These are phyloP conservation scores for Scytalopus superciliaris DNA, from an alignment of 2,113 vertebrate species.

Conservation along the genomic window DNA sequence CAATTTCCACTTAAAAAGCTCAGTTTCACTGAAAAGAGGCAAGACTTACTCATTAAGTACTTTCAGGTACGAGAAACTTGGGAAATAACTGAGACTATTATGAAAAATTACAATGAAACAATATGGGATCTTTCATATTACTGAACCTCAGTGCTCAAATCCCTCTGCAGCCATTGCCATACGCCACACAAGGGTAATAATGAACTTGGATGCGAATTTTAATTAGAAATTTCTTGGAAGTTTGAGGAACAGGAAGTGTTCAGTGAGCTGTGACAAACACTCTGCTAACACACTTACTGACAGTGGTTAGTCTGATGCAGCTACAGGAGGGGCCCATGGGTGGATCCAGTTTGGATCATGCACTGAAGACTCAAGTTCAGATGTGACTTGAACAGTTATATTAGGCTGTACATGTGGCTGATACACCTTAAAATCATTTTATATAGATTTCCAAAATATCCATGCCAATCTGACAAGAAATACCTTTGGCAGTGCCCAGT, in stretches of 20 bases:
- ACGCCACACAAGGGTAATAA: not conserved
- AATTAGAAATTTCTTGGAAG: constrained; percentile 3
- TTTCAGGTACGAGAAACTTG: constrained; percentile 18
- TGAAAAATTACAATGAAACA: not conserved
- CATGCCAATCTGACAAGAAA: not conserved
- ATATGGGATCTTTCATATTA: not conserved
- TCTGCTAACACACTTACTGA: not conserved
- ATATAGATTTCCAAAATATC: not conserved
- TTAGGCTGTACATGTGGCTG: not conserved
- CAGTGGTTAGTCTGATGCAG: not conserved
- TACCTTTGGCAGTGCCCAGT: not conserved
- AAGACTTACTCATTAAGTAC: not conserved
- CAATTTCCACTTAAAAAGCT: not conserved
- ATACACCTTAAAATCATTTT: not conserved
- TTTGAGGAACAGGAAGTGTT: not conserved
- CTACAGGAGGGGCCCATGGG: not conserved
- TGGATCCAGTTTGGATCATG: not conserved
- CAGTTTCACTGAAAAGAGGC: not conserved
- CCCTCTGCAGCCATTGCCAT: not conserved
- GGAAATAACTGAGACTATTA: constrained; percentile 38
- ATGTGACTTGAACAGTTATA: not conserved
- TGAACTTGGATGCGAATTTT: not conserved
- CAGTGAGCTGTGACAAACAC: not conserved
- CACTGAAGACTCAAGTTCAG: not conserved
- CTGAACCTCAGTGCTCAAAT: not conserved